phyloP scores from a whole-genome alignment of 1,140 invertebrate genomes.

The Brachionus rubens region DNA sequence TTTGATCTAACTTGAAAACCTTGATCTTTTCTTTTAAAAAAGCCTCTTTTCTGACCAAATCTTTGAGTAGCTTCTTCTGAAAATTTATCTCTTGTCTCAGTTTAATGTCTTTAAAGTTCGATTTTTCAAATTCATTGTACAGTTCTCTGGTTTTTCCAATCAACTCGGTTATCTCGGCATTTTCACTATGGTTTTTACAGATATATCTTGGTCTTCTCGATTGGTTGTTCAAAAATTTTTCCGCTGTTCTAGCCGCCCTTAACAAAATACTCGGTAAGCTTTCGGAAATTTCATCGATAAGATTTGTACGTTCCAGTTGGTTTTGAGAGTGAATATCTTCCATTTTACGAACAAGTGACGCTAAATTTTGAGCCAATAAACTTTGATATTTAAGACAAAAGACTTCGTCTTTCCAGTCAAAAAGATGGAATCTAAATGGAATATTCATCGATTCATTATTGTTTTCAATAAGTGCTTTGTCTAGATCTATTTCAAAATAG shows the following conservation, averaged over 20 bases:
- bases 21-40: too few species aligned
- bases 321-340: background rate
- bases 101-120: background rate
- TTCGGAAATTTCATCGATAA: background rate
- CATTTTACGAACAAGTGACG: background rate
- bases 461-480: background rate
- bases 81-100: background rate
- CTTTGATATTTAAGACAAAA: conserved; percentile 1
- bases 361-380: background rate
- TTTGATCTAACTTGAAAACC: too few species aligned
- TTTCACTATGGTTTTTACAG: background rate
- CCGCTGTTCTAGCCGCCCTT: conserved; percentile 10
- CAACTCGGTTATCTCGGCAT: background rate
- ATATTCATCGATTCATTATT: background rate
- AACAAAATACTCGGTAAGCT: background rate
- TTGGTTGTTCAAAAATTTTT: background rate
- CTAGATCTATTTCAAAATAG: background rate
- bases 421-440: background rate
- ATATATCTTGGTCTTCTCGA: background rate
- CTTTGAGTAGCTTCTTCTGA: too few species aligned
- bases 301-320: background rate
- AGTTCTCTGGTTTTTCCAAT: background rate
- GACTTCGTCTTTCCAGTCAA: conserved; percentile 1
- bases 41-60: too few species aligned
- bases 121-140: background rate